These are phyloP conservation scores for Agapostemon virescens DNA, from an alignment of 2,888 invertebrate genomes.

Conservation along the genomic window DNA sequence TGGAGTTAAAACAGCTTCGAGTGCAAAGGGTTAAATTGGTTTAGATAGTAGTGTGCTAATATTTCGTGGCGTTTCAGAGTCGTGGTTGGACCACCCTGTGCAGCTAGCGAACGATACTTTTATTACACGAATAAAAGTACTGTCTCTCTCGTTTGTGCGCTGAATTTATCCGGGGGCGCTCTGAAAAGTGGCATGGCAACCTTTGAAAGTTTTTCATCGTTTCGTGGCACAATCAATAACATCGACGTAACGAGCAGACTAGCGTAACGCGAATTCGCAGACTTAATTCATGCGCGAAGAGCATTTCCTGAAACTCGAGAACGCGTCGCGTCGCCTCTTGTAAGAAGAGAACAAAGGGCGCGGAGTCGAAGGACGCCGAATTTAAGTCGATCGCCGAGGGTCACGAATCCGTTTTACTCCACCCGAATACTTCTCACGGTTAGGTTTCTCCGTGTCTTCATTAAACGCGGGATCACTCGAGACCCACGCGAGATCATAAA, in stretches of 20 bases:
- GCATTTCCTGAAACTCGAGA: constrained; percentile 55
- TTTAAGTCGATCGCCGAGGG: constrained; percentile 58
- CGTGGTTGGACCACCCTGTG: too few relatives aligned
- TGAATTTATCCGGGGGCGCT: too few relatives aligned
- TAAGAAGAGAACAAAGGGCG: constrained; percentile 51
- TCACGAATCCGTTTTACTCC: constrained; percentile 39
- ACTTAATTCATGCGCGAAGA: constrained; percentile 32
- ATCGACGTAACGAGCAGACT: constrained; percentile 24
- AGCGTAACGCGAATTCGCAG: not conserved
- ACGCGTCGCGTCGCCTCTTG: constrained; percentile 25
- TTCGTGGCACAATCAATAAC: constrained; percentile 39
- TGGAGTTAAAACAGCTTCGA: too few relatives aligned
- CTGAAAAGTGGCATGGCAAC: not conserved
- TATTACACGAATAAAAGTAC: too few relatives aligned
- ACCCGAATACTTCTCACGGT: constrained; percentile 35
- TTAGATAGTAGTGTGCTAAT: too few relatives aligned
- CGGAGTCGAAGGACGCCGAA: constrained; percentile 44
- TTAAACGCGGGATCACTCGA: constrained; percentile 25
- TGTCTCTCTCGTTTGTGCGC: not conserved
- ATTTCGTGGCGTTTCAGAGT: too few relatives aligned
- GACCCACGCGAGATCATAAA: constrained; percentile 21
- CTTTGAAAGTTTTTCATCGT: not conserved
- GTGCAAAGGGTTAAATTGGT: too few relatives aligned
- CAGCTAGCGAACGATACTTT: too few relatives aligned
- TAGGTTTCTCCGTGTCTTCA: constrained; percentile 14